These are phyloP conservation scores for Gobiocypris rarus DNA, from an alignment of 2,113 vertebrate species.

Conservation along the genomic window DNA sequence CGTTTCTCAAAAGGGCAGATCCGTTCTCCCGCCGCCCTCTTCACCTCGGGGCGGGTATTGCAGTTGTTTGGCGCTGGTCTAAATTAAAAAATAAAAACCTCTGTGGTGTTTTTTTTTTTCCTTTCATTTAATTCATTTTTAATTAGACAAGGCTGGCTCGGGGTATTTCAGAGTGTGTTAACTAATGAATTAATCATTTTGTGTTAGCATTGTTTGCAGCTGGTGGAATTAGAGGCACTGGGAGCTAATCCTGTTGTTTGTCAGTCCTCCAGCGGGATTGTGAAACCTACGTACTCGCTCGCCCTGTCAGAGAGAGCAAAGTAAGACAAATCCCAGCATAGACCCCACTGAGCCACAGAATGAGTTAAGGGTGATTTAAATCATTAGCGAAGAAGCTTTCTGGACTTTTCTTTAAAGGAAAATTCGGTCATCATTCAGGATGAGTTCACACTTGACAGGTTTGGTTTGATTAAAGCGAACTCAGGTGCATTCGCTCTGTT, in stretches of 20 bases:
- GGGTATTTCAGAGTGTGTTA: constrained; percentile 57
- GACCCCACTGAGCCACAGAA: neutral
- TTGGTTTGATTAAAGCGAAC: too few species aligned
- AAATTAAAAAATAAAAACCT: neutral
- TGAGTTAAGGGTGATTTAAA: neutral
- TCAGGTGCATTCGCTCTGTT: too few species aligned
- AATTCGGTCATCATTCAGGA: neutral
- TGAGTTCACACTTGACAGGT: too few species aligned
- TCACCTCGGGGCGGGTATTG: neutral
- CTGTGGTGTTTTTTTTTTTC: neutral
- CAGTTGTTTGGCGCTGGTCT: neutral
- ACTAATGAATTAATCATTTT: constrained; percentile 63
- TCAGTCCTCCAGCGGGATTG: constrained; percentile 30
- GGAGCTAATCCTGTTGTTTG: constrained; percentile 48
- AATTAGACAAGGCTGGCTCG: constrained; percentile 58
- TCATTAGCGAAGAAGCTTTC: constrained; percentile 5
- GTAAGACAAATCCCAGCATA: constrained; percentile 19
- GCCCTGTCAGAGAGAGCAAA: neutral
- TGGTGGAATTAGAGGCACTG: constrained; percentile 31
- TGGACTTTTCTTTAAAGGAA: neutral
- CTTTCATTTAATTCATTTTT: constrained; percentile 57
- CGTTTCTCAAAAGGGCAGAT: constrained; percentile 2
- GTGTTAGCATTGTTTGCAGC: constrained; percentile 56
- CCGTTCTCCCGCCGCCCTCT: neutral
- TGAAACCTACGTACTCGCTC: constrained; percentile 3